A percentile compares a stretch with the other conserved stretches of the same genome.
Conservation (phyloP, 2,888 invertebrate species). For the Sericinus montela region DNA sequence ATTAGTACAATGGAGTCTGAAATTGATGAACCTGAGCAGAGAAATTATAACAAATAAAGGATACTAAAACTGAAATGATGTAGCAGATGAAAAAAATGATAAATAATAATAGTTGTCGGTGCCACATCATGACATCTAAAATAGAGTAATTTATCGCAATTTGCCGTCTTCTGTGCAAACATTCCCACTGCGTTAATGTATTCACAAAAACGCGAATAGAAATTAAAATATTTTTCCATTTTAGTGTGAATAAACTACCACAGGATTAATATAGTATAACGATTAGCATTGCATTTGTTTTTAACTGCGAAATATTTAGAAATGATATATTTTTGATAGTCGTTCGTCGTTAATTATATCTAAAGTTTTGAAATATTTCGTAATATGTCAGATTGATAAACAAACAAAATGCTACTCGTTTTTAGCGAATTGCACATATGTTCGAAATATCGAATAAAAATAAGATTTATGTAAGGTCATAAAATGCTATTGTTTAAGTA, state of each 20-base stretch:
- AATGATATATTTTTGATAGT: no score
- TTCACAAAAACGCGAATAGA: conserved; percentile 17
- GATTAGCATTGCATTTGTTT: background rate
- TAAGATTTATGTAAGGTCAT: background rate
- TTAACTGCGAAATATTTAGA: no score
- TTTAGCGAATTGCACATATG: conserved; percentile 3
- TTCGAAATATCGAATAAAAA: background rate
- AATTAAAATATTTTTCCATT: background rate
- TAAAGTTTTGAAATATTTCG: no score
- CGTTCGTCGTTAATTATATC: no score
- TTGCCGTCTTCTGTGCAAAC: conserved; percentile 66
- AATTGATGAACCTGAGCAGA: conserved; percentile 65
- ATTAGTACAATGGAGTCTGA: conserved; percentile 63
- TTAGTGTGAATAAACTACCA: background rate
- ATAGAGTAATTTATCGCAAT: conserved; percentile 54
- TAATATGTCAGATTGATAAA: no score
- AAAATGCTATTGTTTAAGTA: no score
- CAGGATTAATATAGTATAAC: background rate
- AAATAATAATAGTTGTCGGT: conserved; percentile 61
- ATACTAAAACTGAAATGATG: conserved; percentile 59
- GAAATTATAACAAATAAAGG: conserved; percentile 56
- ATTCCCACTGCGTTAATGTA: conserved; percentile 29
- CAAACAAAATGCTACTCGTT: conserved; percentile 10
- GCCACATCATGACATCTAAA: conserved; percentile 67
- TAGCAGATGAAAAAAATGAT: conserved; percentile 49